Evolutionary conservation across 2,888 invertebrate species (phyloP).

Genomic region (Acanthosoma haemorrhoidale): DNA sequence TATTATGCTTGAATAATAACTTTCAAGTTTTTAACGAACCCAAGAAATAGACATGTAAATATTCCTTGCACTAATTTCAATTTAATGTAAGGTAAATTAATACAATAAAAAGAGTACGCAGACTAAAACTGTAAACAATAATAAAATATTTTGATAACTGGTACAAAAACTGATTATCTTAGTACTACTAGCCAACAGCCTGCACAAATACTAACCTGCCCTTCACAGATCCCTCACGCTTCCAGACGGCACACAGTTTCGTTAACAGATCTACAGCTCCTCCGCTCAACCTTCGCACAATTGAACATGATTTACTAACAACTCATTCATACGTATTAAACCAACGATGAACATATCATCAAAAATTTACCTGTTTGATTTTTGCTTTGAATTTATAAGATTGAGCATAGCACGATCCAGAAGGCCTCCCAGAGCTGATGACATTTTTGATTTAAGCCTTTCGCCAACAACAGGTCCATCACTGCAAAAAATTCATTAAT

Average conservation of each 20-base stretch:
- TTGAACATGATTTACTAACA: background rate
- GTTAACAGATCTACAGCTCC: constrained; percentile 39
- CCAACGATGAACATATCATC: background rate
- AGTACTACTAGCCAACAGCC: background rate
- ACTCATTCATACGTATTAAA: background rate
- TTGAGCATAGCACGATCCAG: constrained; percentile 43
- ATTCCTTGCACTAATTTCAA: too few species aligned
- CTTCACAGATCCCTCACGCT: constrained; percentile 30
- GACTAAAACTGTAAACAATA: background rate
- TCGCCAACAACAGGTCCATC: constrained; percentile 40
- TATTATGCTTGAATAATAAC: too few species aligned
- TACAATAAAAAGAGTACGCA: background rate
- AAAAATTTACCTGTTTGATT: constrained; percentile 24
- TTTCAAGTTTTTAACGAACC: too few species aligned
- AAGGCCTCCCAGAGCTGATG: constrained; percentile 43
- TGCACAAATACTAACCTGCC: constrained; percentile 26
- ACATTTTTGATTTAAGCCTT: constrained; percentile 44
- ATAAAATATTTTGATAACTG: background rate
- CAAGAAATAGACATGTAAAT: too few species aligned
- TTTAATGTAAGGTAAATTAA: too few species aligned
- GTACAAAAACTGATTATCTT: background rate
- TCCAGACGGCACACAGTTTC: constrained; percentile 38
- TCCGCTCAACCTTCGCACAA: constrained; percentile 35
- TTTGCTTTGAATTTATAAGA: constrained; percentile 36
- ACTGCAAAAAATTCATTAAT: constrained; percentile 14